Evolutionary conservation across 2,113 vertebrate species (phyloP).

Genomic region (Todiramphus chloris): DNA sequence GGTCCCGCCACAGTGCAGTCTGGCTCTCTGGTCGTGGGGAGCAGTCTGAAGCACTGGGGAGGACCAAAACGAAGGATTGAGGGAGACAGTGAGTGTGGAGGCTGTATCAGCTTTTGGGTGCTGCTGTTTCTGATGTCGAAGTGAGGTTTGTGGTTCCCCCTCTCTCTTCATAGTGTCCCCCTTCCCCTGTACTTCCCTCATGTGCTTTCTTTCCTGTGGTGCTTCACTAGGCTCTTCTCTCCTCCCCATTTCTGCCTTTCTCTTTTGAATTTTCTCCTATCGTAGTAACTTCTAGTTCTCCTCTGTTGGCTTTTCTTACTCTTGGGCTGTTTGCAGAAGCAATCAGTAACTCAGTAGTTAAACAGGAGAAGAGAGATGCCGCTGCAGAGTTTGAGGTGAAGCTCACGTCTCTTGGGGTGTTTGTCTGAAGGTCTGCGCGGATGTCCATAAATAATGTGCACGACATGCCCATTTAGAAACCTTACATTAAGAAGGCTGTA

Average conservation of each 20-base stretch:
- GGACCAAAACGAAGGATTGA: neutral
- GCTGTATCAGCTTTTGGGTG: neutral
- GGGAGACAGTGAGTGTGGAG: rapidly evolving
- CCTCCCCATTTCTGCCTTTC: rapidly evolving
- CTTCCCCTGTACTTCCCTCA: neutral
- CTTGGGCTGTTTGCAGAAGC: neutral
- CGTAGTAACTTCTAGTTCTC: neutral
- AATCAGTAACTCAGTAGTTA: neutral
- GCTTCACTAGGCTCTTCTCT: neutral
- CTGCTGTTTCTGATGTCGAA: neutral
- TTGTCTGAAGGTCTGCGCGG: neutral
- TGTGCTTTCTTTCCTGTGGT: rapidly evolving
- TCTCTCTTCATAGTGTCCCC: neutral
- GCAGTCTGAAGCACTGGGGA: neutral
- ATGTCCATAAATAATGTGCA: neutral
- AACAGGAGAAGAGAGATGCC: neutral
- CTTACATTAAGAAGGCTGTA: neutral
- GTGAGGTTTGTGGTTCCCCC: neutral
- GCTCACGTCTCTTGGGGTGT: neutral
- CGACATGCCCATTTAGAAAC: neutral
- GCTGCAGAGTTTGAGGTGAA: neutral
- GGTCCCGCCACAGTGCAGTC: rapidly evolving
- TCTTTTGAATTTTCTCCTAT: neutral
- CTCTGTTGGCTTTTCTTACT: neutral
- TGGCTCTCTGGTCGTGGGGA: rapidly evolving